Conservation (phyloP, 1,140 invertebrate species). For the Caenorhabditis briggsae region DNA sequence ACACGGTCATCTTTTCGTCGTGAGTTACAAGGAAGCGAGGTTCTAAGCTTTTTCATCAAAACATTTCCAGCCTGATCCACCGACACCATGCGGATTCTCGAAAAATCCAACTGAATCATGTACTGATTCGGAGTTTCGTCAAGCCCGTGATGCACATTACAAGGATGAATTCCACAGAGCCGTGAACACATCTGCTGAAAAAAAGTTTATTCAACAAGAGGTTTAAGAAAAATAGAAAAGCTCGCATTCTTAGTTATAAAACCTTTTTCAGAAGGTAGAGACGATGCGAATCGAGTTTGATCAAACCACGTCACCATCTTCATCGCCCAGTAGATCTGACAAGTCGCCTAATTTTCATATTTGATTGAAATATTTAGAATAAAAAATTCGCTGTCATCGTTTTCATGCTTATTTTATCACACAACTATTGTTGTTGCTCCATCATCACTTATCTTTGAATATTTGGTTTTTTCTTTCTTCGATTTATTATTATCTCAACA, state of each 20-base stretch:
- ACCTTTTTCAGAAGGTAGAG: not conserved
- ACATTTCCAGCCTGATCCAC: slow-evolving; percentile 68
- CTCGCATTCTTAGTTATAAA: not conserved
- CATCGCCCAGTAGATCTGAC: slow-evolving; percentile 8
- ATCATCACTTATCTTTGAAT: not conserved
- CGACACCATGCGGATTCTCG: slow-evolving; percentile 61
- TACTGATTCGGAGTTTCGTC: slow-evolving; percentile 14
- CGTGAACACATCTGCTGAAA: not conserved
- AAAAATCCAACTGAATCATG: slow-evolving; percentile 8
- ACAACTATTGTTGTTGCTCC: no score
- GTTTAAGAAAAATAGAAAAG: not conserved
- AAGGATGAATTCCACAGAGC: slow-evolving; percentile 35
- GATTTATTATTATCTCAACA: no score
- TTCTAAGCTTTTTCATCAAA: not conserved
- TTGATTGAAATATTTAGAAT: not conserved
- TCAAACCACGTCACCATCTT: not conserved
- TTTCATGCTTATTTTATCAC: not conserved
- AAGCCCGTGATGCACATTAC: slow-evolving; percentile 34
- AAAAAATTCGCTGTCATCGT: not conserved
- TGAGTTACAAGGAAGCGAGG: not conserved
- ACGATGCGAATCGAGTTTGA: slow-evolving; percentile 29
- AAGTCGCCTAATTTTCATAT: slow-evolving; percentile 1
- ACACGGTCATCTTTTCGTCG: slow-evolving; percentile 68
- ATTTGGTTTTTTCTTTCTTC: not conserved
- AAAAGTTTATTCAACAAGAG: slow-evolving; percentile 7